Evolutionary conservation across 2,113 vertebrate genomes (phyloP).

Genomic region (Daboia siamensis): DNA sequence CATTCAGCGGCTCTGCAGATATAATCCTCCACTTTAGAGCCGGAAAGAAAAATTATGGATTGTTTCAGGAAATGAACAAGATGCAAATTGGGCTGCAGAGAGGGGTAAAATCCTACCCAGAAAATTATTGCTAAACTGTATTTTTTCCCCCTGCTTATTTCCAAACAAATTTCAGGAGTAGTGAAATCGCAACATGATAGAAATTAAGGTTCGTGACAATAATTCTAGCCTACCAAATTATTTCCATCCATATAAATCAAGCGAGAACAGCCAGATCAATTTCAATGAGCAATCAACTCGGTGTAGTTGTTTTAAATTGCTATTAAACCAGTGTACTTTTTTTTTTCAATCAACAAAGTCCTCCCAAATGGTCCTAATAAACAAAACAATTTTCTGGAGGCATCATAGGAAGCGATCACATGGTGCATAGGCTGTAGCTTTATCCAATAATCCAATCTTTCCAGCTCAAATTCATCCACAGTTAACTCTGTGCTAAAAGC

Average conservation of each 20-base stretch:
- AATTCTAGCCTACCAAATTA: constrained; percentile 47
- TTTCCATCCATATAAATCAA: constrained; percentile 21
- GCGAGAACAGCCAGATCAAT: constrained; percentile 41
- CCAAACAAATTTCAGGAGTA: constrained; percentile 44
- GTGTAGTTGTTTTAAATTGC: constrained; percentile 33
- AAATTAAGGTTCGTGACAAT: constrained; percentile 22
- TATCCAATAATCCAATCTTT: neutral
- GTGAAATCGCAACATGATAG: constrained; percentile 27
- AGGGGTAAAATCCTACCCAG: constrained; percentile 48
- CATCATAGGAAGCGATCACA: neutral
- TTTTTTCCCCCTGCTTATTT: constrained; percentile 36
- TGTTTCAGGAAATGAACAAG: constrained; percentile 57
- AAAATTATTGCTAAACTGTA: constrained; percentile 33
- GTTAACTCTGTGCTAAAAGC: neutral
- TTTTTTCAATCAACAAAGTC: neutral
- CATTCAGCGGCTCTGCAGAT: constrained; percentile 52
- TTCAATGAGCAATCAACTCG: constrained; percentile 34
- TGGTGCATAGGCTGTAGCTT: neutral
- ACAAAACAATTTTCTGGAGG: neutral
- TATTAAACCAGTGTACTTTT: neutral
- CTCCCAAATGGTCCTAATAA: neutral
- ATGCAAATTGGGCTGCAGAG: constrained; percentile 46
- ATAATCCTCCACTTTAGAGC: constrained; percentile 54
- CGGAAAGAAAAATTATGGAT: constrained; percentile 43
- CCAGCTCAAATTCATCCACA: neutral